Evolutionary conservation across 2,113 vertebrate species (phyloP), one percentile per base, ranked within the genome.

Genomic region (Pelusios castaneus): DNA sequence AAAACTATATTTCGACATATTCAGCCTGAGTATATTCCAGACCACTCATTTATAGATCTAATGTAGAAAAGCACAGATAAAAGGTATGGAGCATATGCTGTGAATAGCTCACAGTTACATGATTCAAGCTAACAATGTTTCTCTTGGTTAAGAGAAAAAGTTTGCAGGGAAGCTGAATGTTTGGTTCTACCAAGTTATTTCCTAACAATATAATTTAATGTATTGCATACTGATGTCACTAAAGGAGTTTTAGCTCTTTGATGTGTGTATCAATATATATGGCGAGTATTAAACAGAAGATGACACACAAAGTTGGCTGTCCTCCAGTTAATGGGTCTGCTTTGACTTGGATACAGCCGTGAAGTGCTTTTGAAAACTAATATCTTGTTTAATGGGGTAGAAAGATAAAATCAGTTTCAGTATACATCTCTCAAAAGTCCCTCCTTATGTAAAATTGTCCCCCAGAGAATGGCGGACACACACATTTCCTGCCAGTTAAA

Each of bases 351-450:
- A 76, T 83, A 95, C 41, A 84, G 84, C 60, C 77, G n/a, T 1
- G 38, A 94, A 90, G 55, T 81, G 38, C 67, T 52, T 89, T 70
- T 94, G 91, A 96, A 97, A 97, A 94, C 92, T 85, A 85, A 95
- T 92, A 97, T 95, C 93, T 91, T 88, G 91, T 93, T 97, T 96
- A 97, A 96, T 86, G 93, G 89, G 83, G 86, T 89, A 97, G 94
- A 96, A 95, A 93, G 95, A 95, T 90, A 79, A 96, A 92, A 93
- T 79, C 82, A 85, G 82, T 95, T 94, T 89, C 91, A 95, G 87
- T 70, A 93, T 58, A 85, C 17, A 87, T 90, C 94, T 89, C 88
- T 85, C 58, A 91, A 94, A 82, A 8, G 27, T 88, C 89, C 88
- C 51, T 94, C 77, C 41, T 92, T 55, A 80, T 17, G 80, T 77